Evolutionary conservation across 2,888 invertebrate genomes (phyloP).

Genomic region (Holacanthella duospinosa): DNA sequence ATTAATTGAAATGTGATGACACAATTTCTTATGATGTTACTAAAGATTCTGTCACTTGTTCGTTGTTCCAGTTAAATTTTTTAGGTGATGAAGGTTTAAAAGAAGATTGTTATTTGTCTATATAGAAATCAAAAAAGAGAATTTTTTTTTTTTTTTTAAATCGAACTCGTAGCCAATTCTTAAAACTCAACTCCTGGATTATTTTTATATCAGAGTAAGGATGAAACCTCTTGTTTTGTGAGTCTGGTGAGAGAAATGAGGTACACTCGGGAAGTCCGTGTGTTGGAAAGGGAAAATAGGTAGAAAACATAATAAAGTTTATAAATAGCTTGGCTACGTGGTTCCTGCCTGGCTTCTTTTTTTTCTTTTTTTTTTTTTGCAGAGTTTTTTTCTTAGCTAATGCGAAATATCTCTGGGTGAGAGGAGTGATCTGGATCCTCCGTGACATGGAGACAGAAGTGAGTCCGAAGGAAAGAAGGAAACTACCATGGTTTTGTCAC

Average conservation of each 20-base stretch:
- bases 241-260: neutral
- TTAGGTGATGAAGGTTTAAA: too few species aligned
- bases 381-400: neutral
- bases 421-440: neutral
- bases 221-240: neutral
- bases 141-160: neutral
- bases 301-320: neutral
- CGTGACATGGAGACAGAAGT: neutral
- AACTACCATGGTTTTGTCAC: neutral
- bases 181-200: neutral
- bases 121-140: neutral
- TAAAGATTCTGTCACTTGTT: neutral
- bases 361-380: neutral
- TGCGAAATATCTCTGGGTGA: neutral
- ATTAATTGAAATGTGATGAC: neutral
- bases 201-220: neutral
- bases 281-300: neutral
- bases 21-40: neutral
- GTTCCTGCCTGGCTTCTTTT: neutral
- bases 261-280: too few species aligned
- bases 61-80: neutral
- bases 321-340: neutral
- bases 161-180: neutral
- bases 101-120: neutral
- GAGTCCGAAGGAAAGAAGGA: neutral